phyloP scores from a whole-genome alignment of 2,113 vertebrate species.

The Melanerpes formicivorus region DNA sequence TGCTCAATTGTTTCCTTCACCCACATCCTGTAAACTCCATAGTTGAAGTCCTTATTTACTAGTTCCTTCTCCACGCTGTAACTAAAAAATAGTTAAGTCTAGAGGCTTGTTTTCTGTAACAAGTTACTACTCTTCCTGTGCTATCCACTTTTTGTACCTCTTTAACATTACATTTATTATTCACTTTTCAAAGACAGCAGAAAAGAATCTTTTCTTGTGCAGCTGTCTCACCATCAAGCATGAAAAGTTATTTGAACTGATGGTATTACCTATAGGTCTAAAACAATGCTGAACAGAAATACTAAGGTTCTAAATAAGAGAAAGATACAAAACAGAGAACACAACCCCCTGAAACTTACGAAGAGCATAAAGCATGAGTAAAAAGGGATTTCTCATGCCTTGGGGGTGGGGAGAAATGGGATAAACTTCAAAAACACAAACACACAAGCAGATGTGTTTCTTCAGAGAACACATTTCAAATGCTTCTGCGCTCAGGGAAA shows the following conservation, averaged over 20 bases:
- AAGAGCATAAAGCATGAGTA: neutral
- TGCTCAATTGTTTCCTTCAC: neutral
- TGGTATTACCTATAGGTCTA: neutral
- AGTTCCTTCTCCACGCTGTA: neutral
- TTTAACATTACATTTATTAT: neutral
- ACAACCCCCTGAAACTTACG: neutral
- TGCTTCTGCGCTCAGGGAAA: neutral
- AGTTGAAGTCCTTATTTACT: no score
- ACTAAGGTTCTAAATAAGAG: neutral
- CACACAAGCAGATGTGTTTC: neutral
- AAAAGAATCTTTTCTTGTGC: neutral
- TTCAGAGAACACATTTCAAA: slow-evolving; percentile 9
- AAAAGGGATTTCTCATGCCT: neutral
- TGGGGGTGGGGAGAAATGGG: neutral
- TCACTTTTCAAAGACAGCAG: neutral
- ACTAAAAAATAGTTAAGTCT: neutral
- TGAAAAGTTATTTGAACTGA: neutral
- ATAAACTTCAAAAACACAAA: neutral
- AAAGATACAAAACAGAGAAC: neutral
- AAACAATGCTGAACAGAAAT: neutral
- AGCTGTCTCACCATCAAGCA: neutral
- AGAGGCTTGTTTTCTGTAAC: neutral
- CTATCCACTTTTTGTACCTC: neutral
- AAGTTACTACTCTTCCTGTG: neutral
- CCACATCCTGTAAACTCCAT: neutral